These are phyloP conservation scores for Monoplex corrugatus DNA, from an alignment of 2,888 invertebrate genomes.

Conservation along the genomic window DNA sequence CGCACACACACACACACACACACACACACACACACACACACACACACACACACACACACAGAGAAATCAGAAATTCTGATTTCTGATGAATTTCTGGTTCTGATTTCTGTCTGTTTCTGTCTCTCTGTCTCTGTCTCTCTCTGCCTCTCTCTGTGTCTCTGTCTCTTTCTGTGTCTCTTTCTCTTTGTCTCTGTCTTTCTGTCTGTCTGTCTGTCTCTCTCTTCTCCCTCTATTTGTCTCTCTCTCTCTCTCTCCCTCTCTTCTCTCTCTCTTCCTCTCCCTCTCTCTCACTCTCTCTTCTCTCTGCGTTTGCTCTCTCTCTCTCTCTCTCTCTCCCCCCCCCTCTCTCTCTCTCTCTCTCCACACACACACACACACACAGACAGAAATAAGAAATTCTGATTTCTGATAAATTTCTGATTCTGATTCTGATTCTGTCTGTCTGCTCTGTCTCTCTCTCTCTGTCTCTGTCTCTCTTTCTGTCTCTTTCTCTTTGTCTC, in stretches of 20 bases:
- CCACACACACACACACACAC: too few species aligned
- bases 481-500: background rate
- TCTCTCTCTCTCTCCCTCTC: background rate
- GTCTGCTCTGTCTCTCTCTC: too few species aligned
- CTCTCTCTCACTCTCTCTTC: background rate
- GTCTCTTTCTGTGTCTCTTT: background rate
- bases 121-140: background rate
- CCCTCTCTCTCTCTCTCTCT: too few species aligned
- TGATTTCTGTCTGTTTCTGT: background rate
- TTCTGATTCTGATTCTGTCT: background rate
- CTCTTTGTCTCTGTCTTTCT: constrained; percentile 2
- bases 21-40: too few species aligned
- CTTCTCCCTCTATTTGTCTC: background rate
- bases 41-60: too few species aligned
- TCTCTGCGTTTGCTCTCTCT: too few species aligned
- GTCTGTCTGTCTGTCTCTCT: background rate
- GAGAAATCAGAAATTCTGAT: too few species aligned
- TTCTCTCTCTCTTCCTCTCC: background rate
- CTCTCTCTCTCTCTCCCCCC: background rate
- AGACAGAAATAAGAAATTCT: too few species aligned
- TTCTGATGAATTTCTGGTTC: background rate
- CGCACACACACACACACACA: too few species aligned
- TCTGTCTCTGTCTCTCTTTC: too few species aligned
- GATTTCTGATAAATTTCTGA: background rate
- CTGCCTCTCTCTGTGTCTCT: background rate